These are phyloP conservation scores for Zaprionus ghesquierei DNA, from an alignment of 1,140 invertebrate species.

Conservation along the genomic window DNA sequence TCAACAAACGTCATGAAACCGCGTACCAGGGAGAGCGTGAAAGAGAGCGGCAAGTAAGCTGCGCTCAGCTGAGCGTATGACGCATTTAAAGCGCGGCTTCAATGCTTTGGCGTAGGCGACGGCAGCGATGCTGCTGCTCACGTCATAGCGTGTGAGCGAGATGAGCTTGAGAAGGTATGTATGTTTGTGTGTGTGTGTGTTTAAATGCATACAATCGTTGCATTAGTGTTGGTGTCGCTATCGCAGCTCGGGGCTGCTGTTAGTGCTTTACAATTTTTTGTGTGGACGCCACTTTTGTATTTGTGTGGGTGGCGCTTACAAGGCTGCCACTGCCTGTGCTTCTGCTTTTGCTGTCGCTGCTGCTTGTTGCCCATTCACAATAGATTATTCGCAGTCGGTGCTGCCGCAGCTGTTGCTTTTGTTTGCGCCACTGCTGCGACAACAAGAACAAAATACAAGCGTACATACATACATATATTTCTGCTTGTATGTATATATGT, in stretches of 20 bases:
- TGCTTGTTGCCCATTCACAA: conserved; percentile 62
- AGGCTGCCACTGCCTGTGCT: conserved; percentile 45
- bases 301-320: conserved; percentile 76
- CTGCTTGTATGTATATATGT: background rate
- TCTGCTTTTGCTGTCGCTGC: conserved; percentile 33
- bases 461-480: background rate
- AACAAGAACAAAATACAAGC: conserved; percentile 21
- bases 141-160: conserved; percentile 52
- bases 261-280: conserved; percentile 66
- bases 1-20: conserved; percentile 25
- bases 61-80: conserved; percentile 67
- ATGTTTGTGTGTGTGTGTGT: background rate
- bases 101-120: conserved; percentile 44
- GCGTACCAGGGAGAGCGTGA: conserved; percentile 9
- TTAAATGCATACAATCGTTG: conserved; percentile 12
- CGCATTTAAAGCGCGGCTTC: conserved; percentile 65
- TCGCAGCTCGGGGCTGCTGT: conserved; percentile 25
- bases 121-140: conserved; percentile 29
- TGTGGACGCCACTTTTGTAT: conserved; percentile 65
- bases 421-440: conserved; percentile 20
- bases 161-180: background rate
- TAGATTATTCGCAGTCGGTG: conserved; percentile 30
- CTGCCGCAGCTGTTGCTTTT: conserved; percentile 65
- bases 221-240: conserved; percentile 34
- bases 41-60: conserved; percentile 16